Evolutionary conservation across 2,888 invertebrate genomes (phyloP).

Genomic region (Lordiphosa fenestrarum): DNA sequence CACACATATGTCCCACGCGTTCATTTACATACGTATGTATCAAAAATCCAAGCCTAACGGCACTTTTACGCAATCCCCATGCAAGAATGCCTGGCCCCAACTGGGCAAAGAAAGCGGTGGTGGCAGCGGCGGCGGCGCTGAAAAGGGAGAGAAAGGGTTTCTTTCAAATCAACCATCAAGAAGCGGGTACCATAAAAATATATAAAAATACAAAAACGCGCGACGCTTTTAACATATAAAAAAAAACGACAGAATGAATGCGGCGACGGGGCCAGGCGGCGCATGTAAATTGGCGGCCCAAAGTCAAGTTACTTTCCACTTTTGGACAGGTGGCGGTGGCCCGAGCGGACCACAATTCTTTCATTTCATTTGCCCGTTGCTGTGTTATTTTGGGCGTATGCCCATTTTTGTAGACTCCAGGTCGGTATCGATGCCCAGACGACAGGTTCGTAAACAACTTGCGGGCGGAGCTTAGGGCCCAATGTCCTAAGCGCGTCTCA

Average conservation of each 20-base stretch:
- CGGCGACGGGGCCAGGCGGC: constrained; percentile 28
- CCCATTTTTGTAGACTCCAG: constrained; percentile 22
- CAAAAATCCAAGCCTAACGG: constrained; percentile 61
- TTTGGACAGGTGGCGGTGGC: constrained; percentile 58
- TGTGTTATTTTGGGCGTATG: constrained; percentile 28
- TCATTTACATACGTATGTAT: constrained; percentile 63
- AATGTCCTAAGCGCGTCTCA: constrained; percentile 33
- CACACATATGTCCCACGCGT: constrained; percentile 65
- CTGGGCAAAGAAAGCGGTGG: constrained; percentile 20
- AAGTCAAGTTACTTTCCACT: constrained; percentile 64
- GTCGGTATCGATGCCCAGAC: constrained; percentile 4
- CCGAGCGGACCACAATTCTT: constrained; percentile 43
- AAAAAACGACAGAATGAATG: constrained; percentile 26
- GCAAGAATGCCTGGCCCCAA: constrained; percentile 50
- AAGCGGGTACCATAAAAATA: constrained; percentile 36
- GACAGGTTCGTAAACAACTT: constrained; percentile 40
- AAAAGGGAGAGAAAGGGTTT: constrained; percentile 64
- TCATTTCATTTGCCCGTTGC: constrained; percentile 7
- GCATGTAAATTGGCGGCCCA: constrained; percentile 62
- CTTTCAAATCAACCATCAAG: constrained; percentile 37
- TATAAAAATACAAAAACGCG: constrained; percentile 52
- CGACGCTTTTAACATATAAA: constrained; percentile 63
- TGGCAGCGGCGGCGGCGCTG: constrained; percentile 6
- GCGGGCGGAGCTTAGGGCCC: constrained; percentile 40
- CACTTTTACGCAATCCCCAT: constrained; percentile 64